These are phyloP conservation scores for Hipparchia sbordonii DNA, from an alignment of 2,888 invertebrate species.

Conservation along the genomic window DNA sequence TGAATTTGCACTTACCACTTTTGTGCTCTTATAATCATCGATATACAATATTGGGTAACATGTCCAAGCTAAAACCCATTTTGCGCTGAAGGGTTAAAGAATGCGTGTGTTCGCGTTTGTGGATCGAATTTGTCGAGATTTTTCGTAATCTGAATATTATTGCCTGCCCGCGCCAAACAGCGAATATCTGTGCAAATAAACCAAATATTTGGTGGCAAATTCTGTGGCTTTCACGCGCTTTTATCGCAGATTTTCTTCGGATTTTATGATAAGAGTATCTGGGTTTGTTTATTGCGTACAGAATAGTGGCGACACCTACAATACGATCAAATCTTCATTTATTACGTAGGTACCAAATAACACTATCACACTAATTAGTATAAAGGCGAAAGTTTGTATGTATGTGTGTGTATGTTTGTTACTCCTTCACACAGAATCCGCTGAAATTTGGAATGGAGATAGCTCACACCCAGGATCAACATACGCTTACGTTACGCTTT, in stretches of 20 bases:
- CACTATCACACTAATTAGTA: too few species aligned
- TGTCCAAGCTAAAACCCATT: too few species aligned
- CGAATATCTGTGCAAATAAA: conserved; percentile 21
- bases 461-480: too few species aligned
- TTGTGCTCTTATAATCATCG: too few species aligned
- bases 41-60: too few species aligned
- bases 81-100: not conserved
- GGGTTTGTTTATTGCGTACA: not conserved
- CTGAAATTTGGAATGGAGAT: too few species aligned
- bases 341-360: too few species aligned
- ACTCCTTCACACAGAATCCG: too few species aligned
- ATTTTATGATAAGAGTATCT: not conserved
- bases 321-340: not conserved
- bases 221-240: not conserved
- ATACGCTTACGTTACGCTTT: too few species aligned
- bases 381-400: too few species aligned
- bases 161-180: not conserved
- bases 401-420: too few species aligned
- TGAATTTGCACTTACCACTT: too few species aligned
- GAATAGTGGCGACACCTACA: not conserved
- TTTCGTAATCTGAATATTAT: conserved; percentile 26
- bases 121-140: conserved; percentile 16
- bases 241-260: not conserved
- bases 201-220: not conserved
- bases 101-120: conserved; percentile 1